Evolutionary conservation across 2,797 vertebrate genomes (phyloP), one percentile per base, ranked within the genome.

Genomic region (Chaunax sp.): DNA sequence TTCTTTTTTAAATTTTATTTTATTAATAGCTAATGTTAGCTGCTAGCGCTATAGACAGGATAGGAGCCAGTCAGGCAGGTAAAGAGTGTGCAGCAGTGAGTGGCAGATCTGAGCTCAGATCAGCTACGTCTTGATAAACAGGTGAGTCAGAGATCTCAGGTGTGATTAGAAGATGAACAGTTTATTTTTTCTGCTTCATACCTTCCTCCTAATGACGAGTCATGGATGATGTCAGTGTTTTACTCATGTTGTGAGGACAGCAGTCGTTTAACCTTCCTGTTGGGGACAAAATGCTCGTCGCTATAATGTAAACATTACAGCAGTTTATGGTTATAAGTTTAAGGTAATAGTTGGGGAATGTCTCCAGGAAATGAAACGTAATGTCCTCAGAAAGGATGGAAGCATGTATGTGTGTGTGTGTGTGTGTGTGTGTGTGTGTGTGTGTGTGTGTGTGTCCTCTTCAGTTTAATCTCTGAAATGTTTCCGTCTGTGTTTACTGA

Each of bases 381-480:
- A n/a, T n/a, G n/a, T n/a, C n/a, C n/a, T n/a, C n/a, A n/a, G n/a
- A n/a, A n/a, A n/a, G n/a, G n/a, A n/a, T n/a, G n/a, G n/a, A n/a
- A n/a, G 11, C 41, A 16, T 19, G 10, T 47, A 22, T 38, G 45
- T 37, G 43, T 50, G 58, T 49, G 58, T 50, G 58, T 49, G 44
- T 23, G 44, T 73, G 52, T 53, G 40, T 30, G 67, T 43, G 38
- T 44, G 53, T 57, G 50, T 41, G 38, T 40, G 38, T 40, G 38
- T 40, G 38, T 40, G 38, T 40, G 38, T 40, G 38, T 40, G 14
- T 40, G 16, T 40, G n/a, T n/a, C 41, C 18, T 58, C 51, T 18
- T 14, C n/a, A 14, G 1, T 70, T n/a, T 81, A 75, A 80, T 82
- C 80, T 74, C 62, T 66, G 3, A 43, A 73, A 72, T 82, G 80